Base-by-base conservation (phyloP, 1,140 invertebrate genomes). In the Pogonognathellus flavescens region DNA sequence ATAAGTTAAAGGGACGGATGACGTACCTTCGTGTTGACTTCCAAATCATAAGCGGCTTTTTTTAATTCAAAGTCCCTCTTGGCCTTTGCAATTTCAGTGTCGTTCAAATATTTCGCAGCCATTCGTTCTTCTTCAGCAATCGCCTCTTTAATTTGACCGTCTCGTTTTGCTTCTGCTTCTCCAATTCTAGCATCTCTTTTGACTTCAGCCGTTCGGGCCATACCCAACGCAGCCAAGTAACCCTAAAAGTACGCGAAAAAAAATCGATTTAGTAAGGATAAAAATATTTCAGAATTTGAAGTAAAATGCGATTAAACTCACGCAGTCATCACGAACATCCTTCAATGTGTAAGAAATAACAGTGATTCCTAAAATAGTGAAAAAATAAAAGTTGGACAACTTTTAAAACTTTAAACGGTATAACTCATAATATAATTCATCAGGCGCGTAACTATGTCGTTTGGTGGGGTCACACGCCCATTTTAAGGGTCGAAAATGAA, bases 341-440 rank as follows among this genome's bases (percentile, higher is more conserved):
- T 99, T 99, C 16, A 99, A 93, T 1, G 98, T 99, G 91, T 99
- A 99, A 1, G 97, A 99, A 10, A 99, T 97, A 7, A 99, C 97
- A 83, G 97, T 98, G 89, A 99, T 98, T 14, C 98, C 70, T 76
- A 49, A 76, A 76, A n/a, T 7, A 18, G 13, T 16, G 25, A 81
- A 93, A 92, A 22, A 55, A 55, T n/a, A 57, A 57, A 57, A n/a
- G n/a, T n/a, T n/a, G n/a, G n/a, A n/a, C n/a, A n/a, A n/a, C n/a
- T n/a, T n/a, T n/a, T n/a, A n/a, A n/a, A n/a, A n/a, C n/a, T n/a
- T n/a, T n/a, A n/a, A n/a, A n/a, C n/a, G n/a, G n/a, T n/a, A n/a
- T n/a, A n/a, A n/a, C n/a, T n/a, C n/a, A n/a, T n/a, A n/a, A n/a
- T n/a, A n/a, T n/a, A n/a, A n/a, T n/a, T n/a, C n/a, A n/a, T n/a